phyloP scores from a whole-genome alignment of 2,888 invertebrate genomes.

The Willowsia nigromaculata region DNA sequence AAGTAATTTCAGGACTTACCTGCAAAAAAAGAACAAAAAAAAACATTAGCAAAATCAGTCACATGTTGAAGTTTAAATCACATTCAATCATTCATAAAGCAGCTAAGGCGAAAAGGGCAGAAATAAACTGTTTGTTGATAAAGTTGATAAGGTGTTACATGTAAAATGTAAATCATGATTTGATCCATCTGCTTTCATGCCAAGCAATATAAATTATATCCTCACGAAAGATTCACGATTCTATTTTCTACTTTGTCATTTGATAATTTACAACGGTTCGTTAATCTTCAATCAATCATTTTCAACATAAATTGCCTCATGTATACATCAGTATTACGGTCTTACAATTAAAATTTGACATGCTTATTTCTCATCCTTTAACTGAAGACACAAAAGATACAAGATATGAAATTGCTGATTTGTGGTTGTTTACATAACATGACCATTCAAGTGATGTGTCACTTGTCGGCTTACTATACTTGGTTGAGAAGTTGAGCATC shows the following conservation, averaged over 20 bases:
- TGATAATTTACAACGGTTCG: not conserved
- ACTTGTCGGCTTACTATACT: not conserved
- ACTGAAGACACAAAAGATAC: not conserved
- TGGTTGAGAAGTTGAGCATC: not conserved
- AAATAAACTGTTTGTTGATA: too few species aligned
- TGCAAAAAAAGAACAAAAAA: slow-evolving; percentile 15
- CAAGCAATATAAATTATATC: too few species aligned
- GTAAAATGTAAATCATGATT: too few species aligned
- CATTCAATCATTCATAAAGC: not conserved
- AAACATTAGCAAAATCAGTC: not conserved
- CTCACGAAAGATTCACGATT: not conserved
- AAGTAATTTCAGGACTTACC: slow-evolving; percentile 16
- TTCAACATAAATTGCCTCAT: not conserved
- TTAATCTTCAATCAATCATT: not conserved
- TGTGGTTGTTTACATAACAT: not conserved
- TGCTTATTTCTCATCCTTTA: not conserved
- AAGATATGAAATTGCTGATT: not conserved
- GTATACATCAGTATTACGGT: not conserved
- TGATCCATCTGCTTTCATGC: too few species aligned
- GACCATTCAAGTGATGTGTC: not conserved
- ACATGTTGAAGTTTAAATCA: too few species aligned
- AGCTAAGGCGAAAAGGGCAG: not conserved
- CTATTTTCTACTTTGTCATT: not conserved
- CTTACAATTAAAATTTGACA: not conserved
- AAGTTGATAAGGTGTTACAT: too few species aligned